These are phyloP conservation scores for Leptinotarsa lineolata DNA, from an alignment of 1,140 invertebrate species.

Conservation along the genomic window DNA sequence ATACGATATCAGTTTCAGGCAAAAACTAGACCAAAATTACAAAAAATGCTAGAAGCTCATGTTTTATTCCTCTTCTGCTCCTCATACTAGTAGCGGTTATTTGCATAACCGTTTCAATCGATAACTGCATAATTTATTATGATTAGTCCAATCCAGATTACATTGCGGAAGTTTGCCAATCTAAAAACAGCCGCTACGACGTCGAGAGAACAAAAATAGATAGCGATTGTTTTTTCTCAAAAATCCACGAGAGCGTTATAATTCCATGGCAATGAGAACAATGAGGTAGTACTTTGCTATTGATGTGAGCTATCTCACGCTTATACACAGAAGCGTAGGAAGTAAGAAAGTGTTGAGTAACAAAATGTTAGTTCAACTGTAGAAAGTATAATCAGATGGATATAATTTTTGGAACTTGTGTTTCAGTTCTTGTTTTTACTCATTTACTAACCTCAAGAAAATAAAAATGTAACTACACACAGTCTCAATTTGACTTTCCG, in stretches of 20 bases:
- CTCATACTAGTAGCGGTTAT: background rate
- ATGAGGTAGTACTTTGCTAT: slow-evolving; percentile 29
- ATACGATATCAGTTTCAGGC: background rate
- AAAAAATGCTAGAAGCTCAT: background rate
- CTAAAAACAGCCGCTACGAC: slow-evolving; percentile 2
- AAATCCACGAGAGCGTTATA: slow-evolving; percentile 12
- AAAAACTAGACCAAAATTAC: background rate
- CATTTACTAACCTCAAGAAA: no score
- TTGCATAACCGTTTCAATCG: slow-evolving; percentile 7
- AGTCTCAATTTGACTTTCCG: no score
- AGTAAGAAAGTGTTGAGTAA: background rate
- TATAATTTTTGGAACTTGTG: no score
- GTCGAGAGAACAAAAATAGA: background rate
- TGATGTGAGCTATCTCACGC: slow-evolving; percentile 37
- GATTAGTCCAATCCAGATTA: slow-evolving; percentile 4
- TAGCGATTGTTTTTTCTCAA: slow-evolving; percentile 13
- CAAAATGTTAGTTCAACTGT: no score
- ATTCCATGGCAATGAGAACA: slow-evolving; percentile 15
- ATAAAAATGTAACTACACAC: no score
- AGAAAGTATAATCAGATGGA: no score
- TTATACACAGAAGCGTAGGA: slow-evolving; percentile 7
- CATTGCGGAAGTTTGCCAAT: background rate
- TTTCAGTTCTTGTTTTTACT: no score
- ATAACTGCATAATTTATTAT: slow-evolving; percentile 7
- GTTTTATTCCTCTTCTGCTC: background rate